Base-by-base conservation (phyloP, 64 coral and sea anemone species). In the Cladopsammia gracilis region DNA sequence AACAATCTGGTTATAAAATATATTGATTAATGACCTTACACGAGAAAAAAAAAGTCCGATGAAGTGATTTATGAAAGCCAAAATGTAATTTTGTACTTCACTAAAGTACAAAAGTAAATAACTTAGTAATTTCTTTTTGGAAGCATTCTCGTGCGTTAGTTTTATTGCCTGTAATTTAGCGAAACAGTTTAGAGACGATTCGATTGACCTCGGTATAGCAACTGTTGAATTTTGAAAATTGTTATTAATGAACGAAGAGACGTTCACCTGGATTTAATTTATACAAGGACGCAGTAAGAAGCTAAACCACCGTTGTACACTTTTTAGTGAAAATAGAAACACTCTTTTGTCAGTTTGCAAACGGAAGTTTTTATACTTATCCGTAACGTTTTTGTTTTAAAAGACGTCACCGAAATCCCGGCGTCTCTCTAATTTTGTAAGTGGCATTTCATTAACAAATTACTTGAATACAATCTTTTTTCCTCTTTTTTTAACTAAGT, bases 371-470 rank as follows among this genome's bases (percentile, higher is more conserved):
- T 68, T 68, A 20, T 14, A 3, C 6, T 75, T 75, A 48, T 49
- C 72, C 3, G 14, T 49, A 75, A 49, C 72, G 46, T 75, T 75
- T 75, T n/a, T 54, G 52, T 42, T 49, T 75, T 75, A 49, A 75
- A 48, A 15, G 43, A 75, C 46, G 13, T 75, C 44, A 6, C 44
- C 12, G 72, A 75, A 75, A 75, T 48, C 47, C 72, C 14, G 72
- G 72, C 45, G 72, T 44, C 72, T 49, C 44, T 75, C 6, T 49
- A 48, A 75, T n/a, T 50, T 75, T 75, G 18, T 49, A 7, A 75
- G 45, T 7, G 12, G 16, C 15, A 13, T 44, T 71, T 43, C 34
- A 71, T 71, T 75, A 43, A 16, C 15, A 4, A 19, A 12, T 19
- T 54, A 54, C 4, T 15, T 15, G 14, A 16, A 15, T 5, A 16